phyloP scores from a whole-genome alignment of 2,888 invertebrate genomes.

The Plemyria rubiginata region DNA sequence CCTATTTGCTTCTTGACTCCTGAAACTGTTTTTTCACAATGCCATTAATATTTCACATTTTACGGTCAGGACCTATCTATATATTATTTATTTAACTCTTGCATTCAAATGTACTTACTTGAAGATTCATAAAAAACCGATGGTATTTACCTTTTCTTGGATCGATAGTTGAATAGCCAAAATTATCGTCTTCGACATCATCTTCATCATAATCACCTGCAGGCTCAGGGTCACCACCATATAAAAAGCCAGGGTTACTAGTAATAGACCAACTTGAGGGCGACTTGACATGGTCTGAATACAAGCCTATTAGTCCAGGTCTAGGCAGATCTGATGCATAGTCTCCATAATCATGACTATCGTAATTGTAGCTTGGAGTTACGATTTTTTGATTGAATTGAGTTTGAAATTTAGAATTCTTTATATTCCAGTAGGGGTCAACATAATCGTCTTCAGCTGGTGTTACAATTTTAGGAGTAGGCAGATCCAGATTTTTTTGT shows the following conservation, averaged over 20 bases:
- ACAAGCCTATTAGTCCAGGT: constrained; percentile 71
- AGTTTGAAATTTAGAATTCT: constrained; percentile 57
- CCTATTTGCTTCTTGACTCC: constrained; percentile 34
- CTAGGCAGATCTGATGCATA: constrained; percentile 69
- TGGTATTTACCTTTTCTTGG: constrained; percentile 51
- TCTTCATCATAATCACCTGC: constrained; percentile 53
- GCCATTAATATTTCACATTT: not conserved
- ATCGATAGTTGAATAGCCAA: constrained; percentile 71
- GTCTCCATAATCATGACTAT: constrained; percentile 59
- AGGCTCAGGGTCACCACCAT: constrained; percentile 39
- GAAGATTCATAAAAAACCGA: not conserved
- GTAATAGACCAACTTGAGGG: constrained; percentile 54
- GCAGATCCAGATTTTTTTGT: constrained; percentile 43
- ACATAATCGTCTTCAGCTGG: constrained; percentile 55
- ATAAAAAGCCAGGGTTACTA: constrained; percentile 47
- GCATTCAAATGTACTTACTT: not conserved
- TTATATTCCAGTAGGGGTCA: constrained; percentile 78
- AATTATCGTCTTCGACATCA: constrained; percentile 51
- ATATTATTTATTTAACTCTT: not conserved
- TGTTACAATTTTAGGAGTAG: constrained; percentile 53
- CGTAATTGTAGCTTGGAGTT: constrained; percentile 44
- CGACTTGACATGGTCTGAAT: constrained; percentile 62
- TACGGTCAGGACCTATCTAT: no score
- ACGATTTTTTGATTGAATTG: constrained; percentile 37
- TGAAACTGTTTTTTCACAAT: constrained; percentile 15